Evolutionary conservation across 2,797 vertebrate genomes (phyloP).

Genomic region (Dermochelys coriacea): DNA sequence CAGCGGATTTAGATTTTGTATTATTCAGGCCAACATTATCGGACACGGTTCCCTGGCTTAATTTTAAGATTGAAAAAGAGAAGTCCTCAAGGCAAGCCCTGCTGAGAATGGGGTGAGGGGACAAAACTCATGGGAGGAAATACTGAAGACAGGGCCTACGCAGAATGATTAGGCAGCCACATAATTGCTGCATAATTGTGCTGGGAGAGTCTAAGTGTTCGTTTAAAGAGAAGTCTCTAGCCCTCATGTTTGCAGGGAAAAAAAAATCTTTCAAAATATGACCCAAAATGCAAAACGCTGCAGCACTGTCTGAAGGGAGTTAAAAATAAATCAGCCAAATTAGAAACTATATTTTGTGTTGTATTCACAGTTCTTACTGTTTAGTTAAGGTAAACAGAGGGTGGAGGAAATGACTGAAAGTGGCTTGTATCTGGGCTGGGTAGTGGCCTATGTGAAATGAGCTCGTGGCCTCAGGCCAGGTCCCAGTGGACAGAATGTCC

Average conservation of each 20-base stretch:
- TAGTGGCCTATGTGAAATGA: neutral
- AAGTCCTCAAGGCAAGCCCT: neutral
- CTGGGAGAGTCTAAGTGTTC: neutral
- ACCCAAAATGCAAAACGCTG: fast-evolving
- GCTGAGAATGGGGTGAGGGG: neutral
- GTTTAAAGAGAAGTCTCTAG: neutral
- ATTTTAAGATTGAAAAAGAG: neutral
- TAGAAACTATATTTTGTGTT: fast-evolving
- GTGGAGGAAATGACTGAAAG: neutral
- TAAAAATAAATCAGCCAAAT: fast-evolving
- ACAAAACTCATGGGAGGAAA: neutral
- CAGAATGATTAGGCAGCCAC: fast-evolving
- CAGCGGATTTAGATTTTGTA: neutral
- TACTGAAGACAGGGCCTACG: neutral
- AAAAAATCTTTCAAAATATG: neutral
- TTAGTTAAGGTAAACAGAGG: neutral
- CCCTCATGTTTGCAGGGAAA: neutral
- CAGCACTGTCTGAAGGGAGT: neutral
- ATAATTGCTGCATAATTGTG: constrained; percentile 37
- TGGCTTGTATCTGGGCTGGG: constrained; percentile 10
- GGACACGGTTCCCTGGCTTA: neutral
- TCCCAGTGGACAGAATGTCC: constrained; percentile 13
- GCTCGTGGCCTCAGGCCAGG: constrained; percentile 7
- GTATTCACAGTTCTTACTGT: neutral
- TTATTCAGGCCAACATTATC: neutral